phyloP scores from a whole-genome alignment of 2,888 invertebrate species.

The Nymphalis polychloros region DNA sequence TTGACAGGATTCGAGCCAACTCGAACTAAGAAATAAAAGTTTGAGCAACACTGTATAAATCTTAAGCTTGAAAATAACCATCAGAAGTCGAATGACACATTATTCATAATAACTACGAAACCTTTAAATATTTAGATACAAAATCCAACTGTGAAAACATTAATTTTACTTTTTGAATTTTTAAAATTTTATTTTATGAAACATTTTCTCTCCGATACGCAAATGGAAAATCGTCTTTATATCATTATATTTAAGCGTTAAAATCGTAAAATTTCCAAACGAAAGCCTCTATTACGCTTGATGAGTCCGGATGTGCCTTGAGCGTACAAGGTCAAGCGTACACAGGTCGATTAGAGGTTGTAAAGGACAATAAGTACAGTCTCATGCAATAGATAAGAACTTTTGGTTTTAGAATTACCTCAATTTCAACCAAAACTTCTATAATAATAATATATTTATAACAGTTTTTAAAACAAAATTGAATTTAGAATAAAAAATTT shows the following conservation, averaged over 20 bases:
- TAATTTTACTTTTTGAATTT: conserved; percentile 20
- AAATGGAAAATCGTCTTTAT: conserved; percentile 20
- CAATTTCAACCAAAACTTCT: too few relatives aligned
- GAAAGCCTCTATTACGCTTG: conserved; percentile 44
- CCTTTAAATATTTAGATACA: conserved; percentile 4
- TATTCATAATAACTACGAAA: not conserved
- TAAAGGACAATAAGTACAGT: conserved; percentile 63
- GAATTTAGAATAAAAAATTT: not conserved
- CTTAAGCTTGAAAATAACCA: not conserved
- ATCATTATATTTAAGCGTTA: conserved; percentile 9
- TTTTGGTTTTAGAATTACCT: conserved; percentile 55
- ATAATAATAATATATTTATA: not conserved
- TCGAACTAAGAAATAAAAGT: not conserved
- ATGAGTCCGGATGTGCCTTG: conserved; percentile 74
- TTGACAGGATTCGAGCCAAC: too few relatives aligned
- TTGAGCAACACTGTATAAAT: not conserved
- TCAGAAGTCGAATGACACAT: not conserved
- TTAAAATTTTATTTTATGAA: conserved; percentile 20
- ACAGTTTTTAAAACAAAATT: not conserved
- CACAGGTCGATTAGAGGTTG: conserved; percentile 66
- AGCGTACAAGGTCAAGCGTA: conserved; percentile 62
- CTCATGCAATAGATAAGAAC: conserved; percentile 64
- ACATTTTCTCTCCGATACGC: not conserved
- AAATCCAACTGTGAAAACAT: conserved; percentile 4
- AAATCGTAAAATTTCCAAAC: conserved; percentile 25